phyloP scores from a whole-genome alignment of 2,113 vertebrate species.

The Tyrannus savana region DNA sequence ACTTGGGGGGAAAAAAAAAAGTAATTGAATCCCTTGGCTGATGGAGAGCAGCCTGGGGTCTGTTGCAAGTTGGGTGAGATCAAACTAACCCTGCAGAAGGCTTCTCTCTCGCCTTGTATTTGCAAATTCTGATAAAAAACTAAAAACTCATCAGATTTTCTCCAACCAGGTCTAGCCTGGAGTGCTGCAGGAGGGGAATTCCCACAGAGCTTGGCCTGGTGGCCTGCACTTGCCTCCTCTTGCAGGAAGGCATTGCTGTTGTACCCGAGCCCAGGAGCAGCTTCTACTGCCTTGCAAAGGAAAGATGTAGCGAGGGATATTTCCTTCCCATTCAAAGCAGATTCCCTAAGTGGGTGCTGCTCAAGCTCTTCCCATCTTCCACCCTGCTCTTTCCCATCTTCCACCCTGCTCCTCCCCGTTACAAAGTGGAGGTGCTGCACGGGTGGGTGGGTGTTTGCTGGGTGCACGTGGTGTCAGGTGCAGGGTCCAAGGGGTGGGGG shows the following conservation, averaged over 20 bases:
- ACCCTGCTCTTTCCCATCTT: background rate
- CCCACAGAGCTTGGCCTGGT: background rate
- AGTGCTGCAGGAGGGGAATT: background rate
- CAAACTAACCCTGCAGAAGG: background rate
- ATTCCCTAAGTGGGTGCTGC: background rate
- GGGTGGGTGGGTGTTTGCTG: background rate
- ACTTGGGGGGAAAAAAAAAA: background rate
- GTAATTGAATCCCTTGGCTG: background rate
- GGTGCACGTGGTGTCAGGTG: accelerated
- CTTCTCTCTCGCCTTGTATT: background rate
- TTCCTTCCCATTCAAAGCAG: background rate
- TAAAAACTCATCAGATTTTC: background rate
- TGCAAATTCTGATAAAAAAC: conserved; percentile 14
- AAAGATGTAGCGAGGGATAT: background rate
- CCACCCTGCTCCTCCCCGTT: background rate
- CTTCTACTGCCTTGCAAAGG: background rate
- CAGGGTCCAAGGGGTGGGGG: background rate
- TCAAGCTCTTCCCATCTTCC: background rate
- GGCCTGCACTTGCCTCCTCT: background rate
- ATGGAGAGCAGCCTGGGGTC: background rate
- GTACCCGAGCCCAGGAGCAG: background rate
- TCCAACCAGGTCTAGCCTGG: background rate
- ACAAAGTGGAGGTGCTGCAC: background rate
- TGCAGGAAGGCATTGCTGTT: background rate
- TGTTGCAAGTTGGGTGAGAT: background rate